phyloP scores from a whole-genome alignment of 2,888 invertebrate species.

The Dorcus hopei region DNA sequence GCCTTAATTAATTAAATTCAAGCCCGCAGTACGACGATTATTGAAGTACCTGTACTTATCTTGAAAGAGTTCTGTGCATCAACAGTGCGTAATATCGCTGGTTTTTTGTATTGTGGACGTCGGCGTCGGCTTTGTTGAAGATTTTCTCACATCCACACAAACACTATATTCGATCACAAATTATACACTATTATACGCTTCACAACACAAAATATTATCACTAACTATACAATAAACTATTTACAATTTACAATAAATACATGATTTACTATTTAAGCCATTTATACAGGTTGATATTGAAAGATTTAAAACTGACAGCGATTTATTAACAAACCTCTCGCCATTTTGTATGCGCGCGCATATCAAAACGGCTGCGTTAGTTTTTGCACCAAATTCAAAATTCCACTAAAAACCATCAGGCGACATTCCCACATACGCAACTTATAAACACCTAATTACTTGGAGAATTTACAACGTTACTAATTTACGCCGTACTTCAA shows the following conservation, averaged over 20 bases:
- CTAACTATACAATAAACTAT: conserved; percentile 72
- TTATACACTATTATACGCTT: conserved; percentile 52
- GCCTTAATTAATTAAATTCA: conserved; percentile 5
- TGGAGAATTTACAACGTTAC: too few species aligned
- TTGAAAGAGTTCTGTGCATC: conserved; percentile 38
- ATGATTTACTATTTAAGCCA: conserved; percentile 64
- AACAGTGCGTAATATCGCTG: conserved; percentile 49
- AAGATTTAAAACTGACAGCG: conserved; percentile 52
- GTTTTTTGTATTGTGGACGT: conserved; percentile 53
- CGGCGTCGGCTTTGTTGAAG: conserved; percentile 59
- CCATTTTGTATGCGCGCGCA: conserved; percentile 48
- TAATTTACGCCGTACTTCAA: too few species aligned
- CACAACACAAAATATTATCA: conserved; percentile 62
- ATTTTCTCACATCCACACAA: conserved; percentile 60
- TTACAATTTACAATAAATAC: conserved; percentile 69
- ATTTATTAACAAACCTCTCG: conserved; percentile 46
- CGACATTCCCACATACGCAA: neutral
- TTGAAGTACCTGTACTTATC: conserved; percentile 42
- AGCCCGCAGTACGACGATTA: conserved; percentile 9
- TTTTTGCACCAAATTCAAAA: conserved; percentile 22
- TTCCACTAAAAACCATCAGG: neutral
- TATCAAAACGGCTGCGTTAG: conserved; percentile 22
- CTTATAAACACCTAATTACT: too few species aligned
- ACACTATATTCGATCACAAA: conserved; percentile 57
- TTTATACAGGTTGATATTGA: conserved; percentile 64